Evolutionary conservation across 1,140 invertebrate species (phyloP).

Genomic region (Saccostrea echinata): DNA sequence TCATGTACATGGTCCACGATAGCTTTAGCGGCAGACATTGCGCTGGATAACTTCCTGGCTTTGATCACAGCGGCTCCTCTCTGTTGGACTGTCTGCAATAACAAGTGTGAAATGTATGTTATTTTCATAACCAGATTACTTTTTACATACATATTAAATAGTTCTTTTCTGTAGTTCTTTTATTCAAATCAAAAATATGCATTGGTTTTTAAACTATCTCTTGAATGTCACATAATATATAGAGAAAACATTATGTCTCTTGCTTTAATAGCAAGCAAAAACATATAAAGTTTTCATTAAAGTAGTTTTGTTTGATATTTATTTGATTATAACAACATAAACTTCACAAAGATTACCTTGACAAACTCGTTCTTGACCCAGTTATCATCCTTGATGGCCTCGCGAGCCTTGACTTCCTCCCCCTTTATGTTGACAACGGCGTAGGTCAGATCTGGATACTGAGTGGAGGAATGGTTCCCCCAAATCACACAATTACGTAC

Average conservation of each 20-base stretch:
- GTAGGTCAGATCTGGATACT: constrained; percentile 97
- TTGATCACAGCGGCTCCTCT: constrained; percentile 98
- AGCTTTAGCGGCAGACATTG: constrained; percentile 98
- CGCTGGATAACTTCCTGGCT: constrained; percentile 98
- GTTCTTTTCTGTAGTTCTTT: too few species aligned
- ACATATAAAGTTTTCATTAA: too few species aligned
- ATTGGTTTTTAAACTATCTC: too few species aligned
- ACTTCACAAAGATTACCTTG: constrained; percentile 62
- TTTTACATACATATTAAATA: too few species aligned
- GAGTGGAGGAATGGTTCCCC: constrained; percentile 99
- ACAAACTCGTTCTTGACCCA: constrained; percentile 93
- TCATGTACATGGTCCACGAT: constrained; percentile 98
- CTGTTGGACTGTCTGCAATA: constrained; percentile 92
- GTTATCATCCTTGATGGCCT: constrained; percentile 89
- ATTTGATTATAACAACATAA: too few species aligned
- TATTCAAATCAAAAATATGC: too few species aligned
- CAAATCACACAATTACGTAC: constrained; percentile 98
- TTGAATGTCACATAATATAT: too few species aligned
- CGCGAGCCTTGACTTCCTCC: constrained; percentile 83
- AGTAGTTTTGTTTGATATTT: too few species aligned
- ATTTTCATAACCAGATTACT: too few species aligned
- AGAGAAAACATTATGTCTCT: too few species aligned
- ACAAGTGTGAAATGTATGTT: constrained; percentile 13
- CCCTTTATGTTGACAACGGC: constrained; percentile 83
- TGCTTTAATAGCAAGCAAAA: too few species aligned